A percentile compares a stretch with the other conserved stretches of the same genome.
Conservation (phyloP, 2,888 invertebrate genomes). For the Cataglyphis altisquamis region DNA sequence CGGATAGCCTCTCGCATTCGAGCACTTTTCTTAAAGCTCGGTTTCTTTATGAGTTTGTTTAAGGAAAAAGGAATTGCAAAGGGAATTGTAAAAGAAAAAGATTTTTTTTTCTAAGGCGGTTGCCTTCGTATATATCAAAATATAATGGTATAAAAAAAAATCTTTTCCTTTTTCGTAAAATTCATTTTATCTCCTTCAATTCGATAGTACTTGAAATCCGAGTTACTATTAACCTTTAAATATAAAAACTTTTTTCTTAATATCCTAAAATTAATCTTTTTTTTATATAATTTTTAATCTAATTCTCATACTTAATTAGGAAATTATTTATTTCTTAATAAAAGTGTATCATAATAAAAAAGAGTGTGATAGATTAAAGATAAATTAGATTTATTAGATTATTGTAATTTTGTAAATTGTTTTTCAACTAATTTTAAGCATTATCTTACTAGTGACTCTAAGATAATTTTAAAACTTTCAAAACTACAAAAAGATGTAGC, state of each 20-base stretch:
- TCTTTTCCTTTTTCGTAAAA: neutral
- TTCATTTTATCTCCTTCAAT: neutral
- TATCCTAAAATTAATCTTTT: neutral
- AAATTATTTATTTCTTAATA: conserved; percentile 1
- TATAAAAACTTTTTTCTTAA: neutral
- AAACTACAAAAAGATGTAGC: neutral
- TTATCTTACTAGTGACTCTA: too few relatives aligned
- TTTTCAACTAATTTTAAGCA: neutral
- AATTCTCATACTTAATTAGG: neutral
- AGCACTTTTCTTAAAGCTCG: too few relatives aligned
- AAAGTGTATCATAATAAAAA: neutral
- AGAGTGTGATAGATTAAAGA: neutral
- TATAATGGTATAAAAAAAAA: neutral
- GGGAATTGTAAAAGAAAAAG: too few relatives aligned
- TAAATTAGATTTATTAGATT: neutral
- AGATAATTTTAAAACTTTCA: neutral
- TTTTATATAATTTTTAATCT: neutral
- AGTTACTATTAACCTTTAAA: neutral
- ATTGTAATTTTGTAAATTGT: neutral
- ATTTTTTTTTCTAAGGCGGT: too few relatives aligned
- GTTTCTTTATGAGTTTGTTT: too few relatives aligned
- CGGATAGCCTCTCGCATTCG: too few relatives aligned
- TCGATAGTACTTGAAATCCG: neutral
- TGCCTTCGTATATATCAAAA: neutral
- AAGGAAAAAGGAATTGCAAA: too few relatives aligned